Conservation (phyloP, 1,140 invertebrate species). For the Luehdorfia chinensis region DNA sequence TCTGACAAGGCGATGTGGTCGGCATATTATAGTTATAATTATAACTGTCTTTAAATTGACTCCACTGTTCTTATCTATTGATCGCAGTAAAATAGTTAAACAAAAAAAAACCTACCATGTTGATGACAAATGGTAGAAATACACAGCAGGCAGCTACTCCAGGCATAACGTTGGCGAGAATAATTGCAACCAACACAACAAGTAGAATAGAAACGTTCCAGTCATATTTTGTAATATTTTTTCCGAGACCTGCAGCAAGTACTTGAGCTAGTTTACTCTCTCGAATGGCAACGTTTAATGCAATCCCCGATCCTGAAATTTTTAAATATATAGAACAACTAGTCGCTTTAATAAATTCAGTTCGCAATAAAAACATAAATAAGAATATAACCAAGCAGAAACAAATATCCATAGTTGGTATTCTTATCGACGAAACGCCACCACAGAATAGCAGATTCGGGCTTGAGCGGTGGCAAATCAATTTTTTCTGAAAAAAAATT, state of each 20-base stretch:
- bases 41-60: too few species aligned
- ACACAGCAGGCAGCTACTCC: conserved; percentile 33
- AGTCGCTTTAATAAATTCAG: too few species aligned
- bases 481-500: conserved; percentile 34
- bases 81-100: too few species aligned
- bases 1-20: too few species aligned
- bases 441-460: conserved; percentile 44
- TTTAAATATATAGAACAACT: too few species aligned
- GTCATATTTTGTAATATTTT: conserved; percentile 20
- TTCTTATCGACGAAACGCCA: conserved; percentile 57
- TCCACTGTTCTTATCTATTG: too few species aligned
- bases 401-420: conserved; percentile 49
- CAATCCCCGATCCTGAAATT: conserved; percentile 37
- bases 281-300: conserved; percentile 28
- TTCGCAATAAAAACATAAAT: not conserved
- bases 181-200: conserved; percentile 26
- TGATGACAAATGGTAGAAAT: conserved; percentile 40
- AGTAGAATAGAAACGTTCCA: conserved; percentile 33
- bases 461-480: conserved; percentile 38
- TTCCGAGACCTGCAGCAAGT: conserved; percentile 22
- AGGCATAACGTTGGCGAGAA: conserved; percentile 40
- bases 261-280: conserved; percentile 17
- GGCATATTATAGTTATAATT: too few species aligned
- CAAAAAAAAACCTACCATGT: conserved; percentile 45
- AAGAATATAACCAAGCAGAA: conserved; percentile 39